Percentiles rank a stretch among this genome's conserved stretches.
phyloP scores from a whole-genome alignment of 2,888 invertebrate genomes.

The Acrobasis suavella region DNA sequence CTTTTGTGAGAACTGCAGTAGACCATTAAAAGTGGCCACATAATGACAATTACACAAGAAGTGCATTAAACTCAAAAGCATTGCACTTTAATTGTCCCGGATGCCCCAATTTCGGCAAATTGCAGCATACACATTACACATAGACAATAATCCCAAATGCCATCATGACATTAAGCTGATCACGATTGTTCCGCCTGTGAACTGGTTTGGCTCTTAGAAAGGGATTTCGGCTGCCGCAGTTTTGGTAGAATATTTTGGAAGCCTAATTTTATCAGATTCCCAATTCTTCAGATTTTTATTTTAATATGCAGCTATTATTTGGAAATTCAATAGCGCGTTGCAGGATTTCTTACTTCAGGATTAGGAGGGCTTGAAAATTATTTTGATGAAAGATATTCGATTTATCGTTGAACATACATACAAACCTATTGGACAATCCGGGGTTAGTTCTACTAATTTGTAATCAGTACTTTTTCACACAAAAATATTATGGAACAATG shows the following conservation, averaged over 20 bases:
- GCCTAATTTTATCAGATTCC: too few species aligned
- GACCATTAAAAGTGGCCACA: background rate
- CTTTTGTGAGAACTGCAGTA: background rate
- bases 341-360: too few species aligned
- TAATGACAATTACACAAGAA: background rate
- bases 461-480: too few species aligned
- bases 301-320: too few species aligned
- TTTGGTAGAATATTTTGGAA: background rate
- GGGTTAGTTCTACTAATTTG: too few species aligned
- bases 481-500: background rate
- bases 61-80: background rate
- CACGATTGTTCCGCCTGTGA: constrained; percentile 13
- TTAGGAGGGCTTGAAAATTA: too few species aligned
- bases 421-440: too few species aligned
- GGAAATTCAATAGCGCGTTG: too few species aligned
- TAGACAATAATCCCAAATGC: constrained; percentile 9
- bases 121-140: background rate
- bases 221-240: constrained; percentile 1
- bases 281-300: too few species aligned
- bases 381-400: too few species aligned
- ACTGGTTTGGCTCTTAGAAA: constrained; percentile 18
- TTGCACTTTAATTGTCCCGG: constrained; percentile 1
- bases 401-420: too few species aligned
- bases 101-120: constrained; percentile 13
- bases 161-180: constrained; percentile 18